A percentile compares a stretch with the other conserved stretches of the same genome.
These are phyloP conservation scores for Spea hammondii DNA, from an alignment of 2,797 vertebrate genomes.

Conservation along the genomic window DNA sequence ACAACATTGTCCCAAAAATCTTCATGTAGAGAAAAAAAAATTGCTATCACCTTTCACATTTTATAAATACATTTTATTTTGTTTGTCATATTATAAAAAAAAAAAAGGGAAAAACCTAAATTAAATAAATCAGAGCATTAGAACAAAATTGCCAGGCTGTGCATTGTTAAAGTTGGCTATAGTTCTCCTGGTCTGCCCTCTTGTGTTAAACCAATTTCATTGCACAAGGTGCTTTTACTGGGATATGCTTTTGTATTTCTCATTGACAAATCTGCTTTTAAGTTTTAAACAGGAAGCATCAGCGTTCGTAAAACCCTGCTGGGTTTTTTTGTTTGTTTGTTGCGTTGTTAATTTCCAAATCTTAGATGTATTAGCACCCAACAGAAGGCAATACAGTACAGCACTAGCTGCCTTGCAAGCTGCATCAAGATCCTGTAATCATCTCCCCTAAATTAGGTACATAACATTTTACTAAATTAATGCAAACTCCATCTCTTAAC, in stretches of 20 bases:
- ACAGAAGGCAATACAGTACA: constrained; percentile 73
- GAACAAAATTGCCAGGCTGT: constrained; percentile 36
- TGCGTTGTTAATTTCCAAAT: not conserved
- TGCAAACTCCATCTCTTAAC: constrained; percentile 63
- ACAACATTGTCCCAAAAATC: constrained; percentile 65
- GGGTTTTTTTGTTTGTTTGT: not conserved
- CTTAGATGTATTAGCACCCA: constrained; percentile 65
- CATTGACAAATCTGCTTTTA: not conserved
- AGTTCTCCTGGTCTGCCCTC: constrained; percentile 41
- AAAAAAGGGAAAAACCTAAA: constrained; percentile 22
- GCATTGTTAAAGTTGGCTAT: constrained; percentile 28
- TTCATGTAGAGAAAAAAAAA: constrained; percentile 67
- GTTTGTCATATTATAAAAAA: constrained; percentile 19
- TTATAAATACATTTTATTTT: constrained; percentile 72
- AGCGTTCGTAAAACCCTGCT: constrained; percentile 32
- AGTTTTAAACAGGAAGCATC: constrained; percentile 31
- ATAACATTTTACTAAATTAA: constrained; percentile 57
- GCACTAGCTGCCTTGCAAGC: constrained; percentile 75
- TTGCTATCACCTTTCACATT: constrained; percentile 76
- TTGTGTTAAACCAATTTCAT: constrained; percentile 31
- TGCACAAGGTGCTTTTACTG: constrained; percentile 35
- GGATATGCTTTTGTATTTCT: constrained; percentile 23
- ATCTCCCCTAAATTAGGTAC: constrained; percentile 45
- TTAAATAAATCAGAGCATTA: constrained; percentile 50
- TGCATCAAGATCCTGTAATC: constrained; percentile 37